phyloP scores from a whole-genome alignment of 2,797 vertebrate species.

The Meriones psammophilus region DNA sequence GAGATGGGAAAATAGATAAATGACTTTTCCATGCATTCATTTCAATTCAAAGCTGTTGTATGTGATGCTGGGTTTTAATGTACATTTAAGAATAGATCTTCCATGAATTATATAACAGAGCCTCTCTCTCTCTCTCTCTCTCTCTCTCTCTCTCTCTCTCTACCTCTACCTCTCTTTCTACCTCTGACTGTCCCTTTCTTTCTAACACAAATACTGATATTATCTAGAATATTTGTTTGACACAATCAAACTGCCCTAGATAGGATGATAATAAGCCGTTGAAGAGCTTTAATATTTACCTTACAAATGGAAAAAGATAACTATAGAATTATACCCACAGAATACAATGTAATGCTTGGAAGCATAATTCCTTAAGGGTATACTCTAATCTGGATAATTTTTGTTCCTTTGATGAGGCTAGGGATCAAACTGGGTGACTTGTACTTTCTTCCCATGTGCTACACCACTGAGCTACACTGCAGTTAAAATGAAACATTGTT shows the following conservation, averaged over 20 bases:
- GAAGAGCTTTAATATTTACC: not conserved
- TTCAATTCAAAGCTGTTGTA: slow-evolving; percentile 7
- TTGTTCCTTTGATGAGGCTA: not conserved
- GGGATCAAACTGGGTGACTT: not conserved
- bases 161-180: not conserved
- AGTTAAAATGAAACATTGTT: not conserved
- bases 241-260: slow-evolving; percentile 78
- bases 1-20: not conserved
- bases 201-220: slow-evolving; percentile 84
- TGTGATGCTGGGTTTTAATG: not conserved
- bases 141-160: slow-evolving; percentile 35
- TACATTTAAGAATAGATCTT: not conserved
- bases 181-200: not conserved
- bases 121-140: not conserved
- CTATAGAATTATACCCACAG: not conserved
- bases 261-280: slow-evolving; percentile 83
- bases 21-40: not conserved
- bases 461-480: not conserved
- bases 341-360: slow-evolving; percentile 57
- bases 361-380: slow-evolving; percentile 82
- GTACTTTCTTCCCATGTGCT: not conserved
- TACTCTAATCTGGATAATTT: slow-evolving; percentile 80
- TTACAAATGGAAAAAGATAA: not conserved
- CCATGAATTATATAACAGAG: not conserved
- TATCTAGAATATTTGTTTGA: slow-evolving; percentile 78